phyloP scores from a whole-genome alignment of 1,140 invertebrate species.

The Bombus turneri region DNA sequence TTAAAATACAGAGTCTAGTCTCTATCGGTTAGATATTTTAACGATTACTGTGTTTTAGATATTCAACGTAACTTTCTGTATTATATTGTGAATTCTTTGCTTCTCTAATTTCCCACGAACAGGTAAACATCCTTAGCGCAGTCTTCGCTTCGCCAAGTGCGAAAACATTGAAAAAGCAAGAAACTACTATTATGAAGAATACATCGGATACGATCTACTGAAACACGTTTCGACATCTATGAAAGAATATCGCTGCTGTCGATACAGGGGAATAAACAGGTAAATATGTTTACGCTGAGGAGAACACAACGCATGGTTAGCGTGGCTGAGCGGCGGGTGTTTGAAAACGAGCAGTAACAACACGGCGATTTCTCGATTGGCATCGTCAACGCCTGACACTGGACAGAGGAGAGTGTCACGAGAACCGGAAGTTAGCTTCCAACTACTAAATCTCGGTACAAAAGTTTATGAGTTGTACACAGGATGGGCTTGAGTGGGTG shows the following conservation, averaged over 20 bases:
- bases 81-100: background rate
- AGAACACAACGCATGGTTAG: background rate
- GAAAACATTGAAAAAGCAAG: background rate
- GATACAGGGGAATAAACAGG: slow-evolving; percentile 21
- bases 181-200: background rate
- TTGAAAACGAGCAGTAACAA: background rate
- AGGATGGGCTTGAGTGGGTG: slow-evolving; percentile 71
- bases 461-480: slow-evolving; percentile 79
- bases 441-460: slow-evolving; percentile 77
- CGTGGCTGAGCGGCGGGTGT: background rate
- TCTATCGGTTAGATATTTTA: too few relatives aligned
- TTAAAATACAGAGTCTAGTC: too few relatives aligned
- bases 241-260: slow-evolving; percentile 9
- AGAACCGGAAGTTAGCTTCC: slow-evolving; percentile 74
- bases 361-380: slow-evolving; percentile 48
- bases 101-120: background rate
- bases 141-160: background rate
- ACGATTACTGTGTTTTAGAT: too few relatives aligned
- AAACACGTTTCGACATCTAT: background rate
- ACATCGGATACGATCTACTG: background rate
- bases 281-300: slow-evolving; percentile 23
- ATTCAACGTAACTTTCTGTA: too few relatives aligned
- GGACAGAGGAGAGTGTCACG: slow-evolving; percentile 59
- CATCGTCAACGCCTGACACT: slow-evolving; percentile 34
- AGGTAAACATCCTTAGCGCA: background rate